These are phyloP conservation scores for Xylota segnis DNA, from an alignment of 2,888 invertebrate species.

Conservation along the genomic window DNA sequence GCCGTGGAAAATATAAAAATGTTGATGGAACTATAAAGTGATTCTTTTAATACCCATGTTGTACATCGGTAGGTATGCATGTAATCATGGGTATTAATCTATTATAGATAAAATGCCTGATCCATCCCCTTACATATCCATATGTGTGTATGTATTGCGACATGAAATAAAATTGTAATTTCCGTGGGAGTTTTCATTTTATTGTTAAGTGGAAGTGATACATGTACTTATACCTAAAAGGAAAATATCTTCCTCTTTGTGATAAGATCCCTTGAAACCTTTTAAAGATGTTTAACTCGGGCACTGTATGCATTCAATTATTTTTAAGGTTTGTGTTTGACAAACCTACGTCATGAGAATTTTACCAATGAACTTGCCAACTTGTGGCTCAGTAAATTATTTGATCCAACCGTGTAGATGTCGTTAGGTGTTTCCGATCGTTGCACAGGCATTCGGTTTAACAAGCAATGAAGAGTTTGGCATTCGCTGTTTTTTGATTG, in stretches of 20 bases:
- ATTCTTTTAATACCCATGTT: neutral
- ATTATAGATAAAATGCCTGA: neutral
- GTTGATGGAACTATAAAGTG: neutral
- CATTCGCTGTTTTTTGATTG: too few relatives aligned
- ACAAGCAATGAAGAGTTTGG: too few relatives aligned
- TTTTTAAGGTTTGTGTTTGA: neutral
- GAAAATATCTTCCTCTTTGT: neutral
- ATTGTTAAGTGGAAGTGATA: conserved; percentile 18
- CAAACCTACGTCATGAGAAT: too few relatives aligned
- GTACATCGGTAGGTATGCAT: neutral
- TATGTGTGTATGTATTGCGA: neutral
- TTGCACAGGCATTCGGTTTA: too few relatives aligned
- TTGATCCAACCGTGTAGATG: too few relatives aligned
- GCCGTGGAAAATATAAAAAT: neutral
- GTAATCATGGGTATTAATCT: neutral
- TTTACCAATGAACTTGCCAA: too few relatives aligned
- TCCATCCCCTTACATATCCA: neutral
- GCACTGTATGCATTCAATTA: neutral
- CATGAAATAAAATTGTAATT: neutral
- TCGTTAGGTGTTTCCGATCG: too few relatives aligned
- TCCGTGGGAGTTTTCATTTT: conserved; percentile 11
- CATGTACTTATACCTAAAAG: neutral
- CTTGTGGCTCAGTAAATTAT: too few relatives aligned
- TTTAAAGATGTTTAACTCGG: neutral
- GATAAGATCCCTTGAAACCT: conserved; percentile 7